A percentile compares a stretch with the other conserved stretches of the same genome.
Evolutionary conservation across 2,888 invertebrate species (phyloP).

Genomic region (Holacanthella duospinosa): DNA sequence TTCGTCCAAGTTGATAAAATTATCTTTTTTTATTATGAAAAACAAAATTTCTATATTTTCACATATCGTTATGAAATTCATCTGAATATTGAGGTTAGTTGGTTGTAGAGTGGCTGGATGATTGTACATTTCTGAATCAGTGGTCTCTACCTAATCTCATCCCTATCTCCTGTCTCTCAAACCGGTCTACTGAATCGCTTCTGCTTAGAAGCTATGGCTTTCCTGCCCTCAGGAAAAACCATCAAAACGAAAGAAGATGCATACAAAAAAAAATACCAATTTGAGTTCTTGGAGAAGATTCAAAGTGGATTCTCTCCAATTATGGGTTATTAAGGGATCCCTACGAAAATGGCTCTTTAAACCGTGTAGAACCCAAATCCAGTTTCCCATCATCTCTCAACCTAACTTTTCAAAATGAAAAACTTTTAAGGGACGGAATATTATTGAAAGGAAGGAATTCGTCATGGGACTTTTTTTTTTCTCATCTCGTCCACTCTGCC

Average conservation of each 20-base stretch:
- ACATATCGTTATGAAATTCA: too few species aligned
- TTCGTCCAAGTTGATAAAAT: too few species aligned
- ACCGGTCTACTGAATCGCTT: not conserved
- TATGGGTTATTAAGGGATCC: not conserved
- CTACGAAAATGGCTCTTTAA: not conserved
- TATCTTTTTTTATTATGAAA: too few species aligned
- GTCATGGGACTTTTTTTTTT: not conserved
- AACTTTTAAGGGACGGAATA: not conserved
- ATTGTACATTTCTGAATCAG: not conserved
- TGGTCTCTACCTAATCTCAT: not conserved
- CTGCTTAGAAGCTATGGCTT: not conserved
- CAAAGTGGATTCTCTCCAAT: not conserved
- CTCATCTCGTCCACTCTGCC: not conserved
- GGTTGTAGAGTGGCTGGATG: not conserved
- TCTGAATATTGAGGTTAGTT: too few species aligned
- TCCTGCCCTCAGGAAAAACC: not conserved
- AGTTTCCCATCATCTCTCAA: too few species aligned
- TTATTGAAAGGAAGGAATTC: not conserved
- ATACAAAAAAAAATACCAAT: not conserved
- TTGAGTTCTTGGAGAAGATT: not conserved
- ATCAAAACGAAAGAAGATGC: not conserved
- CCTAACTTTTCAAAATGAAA: not conserved
- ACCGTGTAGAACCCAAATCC: not conserved
- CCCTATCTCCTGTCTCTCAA: not conserved
- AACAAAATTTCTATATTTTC: too few species aligned